phyloP scores from a whole-genome alignment of 2,797 vertebrate species.

The Manis crassicaudata region DNA sequence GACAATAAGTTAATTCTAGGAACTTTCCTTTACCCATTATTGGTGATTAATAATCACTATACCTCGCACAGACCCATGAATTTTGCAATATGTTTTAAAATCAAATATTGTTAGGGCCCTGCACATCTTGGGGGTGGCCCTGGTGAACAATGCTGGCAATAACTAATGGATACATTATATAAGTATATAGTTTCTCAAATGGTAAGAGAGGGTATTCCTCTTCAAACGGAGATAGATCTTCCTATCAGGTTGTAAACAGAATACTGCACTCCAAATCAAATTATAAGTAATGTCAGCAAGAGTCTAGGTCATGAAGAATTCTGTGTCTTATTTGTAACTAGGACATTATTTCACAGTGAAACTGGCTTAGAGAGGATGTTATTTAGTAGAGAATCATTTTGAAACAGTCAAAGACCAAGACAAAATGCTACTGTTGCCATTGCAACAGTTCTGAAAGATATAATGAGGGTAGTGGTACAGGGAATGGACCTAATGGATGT shows the following conservation, averaged over 20 bases:
- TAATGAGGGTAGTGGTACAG: neutral
- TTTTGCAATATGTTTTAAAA: slow-evolving; percentile 25
- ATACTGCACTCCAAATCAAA: neutral
- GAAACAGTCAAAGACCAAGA: slow-evolving; percentile 15
- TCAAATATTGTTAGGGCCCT: neutral
- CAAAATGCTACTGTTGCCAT: neutral
- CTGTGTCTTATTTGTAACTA: neutral
- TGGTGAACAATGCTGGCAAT: neutral
- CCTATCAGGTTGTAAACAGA: neutral
- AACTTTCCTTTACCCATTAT: neutral
- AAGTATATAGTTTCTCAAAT: neutral
- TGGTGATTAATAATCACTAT: neutral
- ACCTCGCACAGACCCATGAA: neutral
- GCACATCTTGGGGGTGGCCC: neutral
- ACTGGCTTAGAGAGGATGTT: neutral
- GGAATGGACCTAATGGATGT: neutral
- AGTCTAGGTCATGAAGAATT: neutral
- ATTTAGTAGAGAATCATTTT: neutral
- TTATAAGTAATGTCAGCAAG: neutral
- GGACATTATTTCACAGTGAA: slow-evolving; percentile 11
- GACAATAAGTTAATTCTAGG: neutral
- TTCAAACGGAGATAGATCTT: neutral
- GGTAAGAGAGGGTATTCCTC: neutral
- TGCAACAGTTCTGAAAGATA: neutral
- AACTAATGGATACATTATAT: neutral